phyloP scores from a whole-genome alignment of 2,888 invertebrate genomes.

The Auanema sp. region DNA sequence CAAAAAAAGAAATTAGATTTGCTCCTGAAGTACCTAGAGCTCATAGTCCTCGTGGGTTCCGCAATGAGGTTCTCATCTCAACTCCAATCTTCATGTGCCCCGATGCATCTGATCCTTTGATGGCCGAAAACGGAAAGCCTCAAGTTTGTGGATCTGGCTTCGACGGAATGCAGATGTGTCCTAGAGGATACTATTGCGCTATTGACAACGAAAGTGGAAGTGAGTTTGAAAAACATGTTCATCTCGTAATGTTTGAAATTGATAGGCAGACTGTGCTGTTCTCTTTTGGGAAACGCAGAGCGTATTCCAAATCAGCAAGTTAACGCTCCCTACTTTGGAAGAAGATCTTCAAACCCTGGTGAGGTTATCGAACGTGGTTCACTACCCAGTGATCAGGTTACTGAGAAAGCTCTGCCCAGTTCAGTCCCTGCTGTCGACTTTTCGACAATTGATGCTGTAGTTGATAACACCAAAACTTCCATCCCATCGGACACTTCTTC shows the following conservation, averaged over 20 bases:
- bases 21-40: slow-evolving; percentile 6
- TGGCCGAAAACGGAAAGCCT: slow-evolving; percentile 37
- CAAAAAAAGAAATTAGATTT: slow-evolving; percentile 29
- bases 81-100: slow-evolving; percentile 49
- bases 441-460: slow-evolving; percentile 12
- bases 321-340: slow-evolving; percentile 49
- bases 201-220: slow-evolving; percentile 51
- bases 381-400: slow-evolving; percentile 34
- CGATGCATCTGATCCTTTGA: slow-evolving; percentile 50
- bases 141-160: slow-evolving; percentile 60
- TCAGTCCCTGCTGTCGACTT: not conserved
- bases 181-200: slow-evolving; percentile 61
- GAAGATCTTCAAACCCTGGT: slow-evolving; percentile 40
- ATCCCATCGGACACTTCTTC: slow-evolving; percentile 7
- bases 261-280: slow-evolving; percentile 57
- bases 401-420: not conserved
- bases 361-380: slow-evolving; percentile 51
- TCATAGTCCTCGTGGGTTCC: slow-evolving; percentile 40
- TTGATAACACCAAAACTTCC: slow-evolving; percentile 1
- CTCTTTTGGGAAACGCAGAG: slow-evolving; percentile 47
- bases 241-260: too few species aligned
- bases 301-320: slow-evolving; percentile 54
- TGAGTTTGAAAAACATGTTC: too few species aligned
- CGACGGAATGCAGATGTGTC: slow-evolving; percentile 62
- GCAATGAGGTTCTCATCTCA: slow-evolving; percentile 37